Conservation (phyloP, 2,113 vertebrate genomes). For the Semnopithecus entellus region DNA sequence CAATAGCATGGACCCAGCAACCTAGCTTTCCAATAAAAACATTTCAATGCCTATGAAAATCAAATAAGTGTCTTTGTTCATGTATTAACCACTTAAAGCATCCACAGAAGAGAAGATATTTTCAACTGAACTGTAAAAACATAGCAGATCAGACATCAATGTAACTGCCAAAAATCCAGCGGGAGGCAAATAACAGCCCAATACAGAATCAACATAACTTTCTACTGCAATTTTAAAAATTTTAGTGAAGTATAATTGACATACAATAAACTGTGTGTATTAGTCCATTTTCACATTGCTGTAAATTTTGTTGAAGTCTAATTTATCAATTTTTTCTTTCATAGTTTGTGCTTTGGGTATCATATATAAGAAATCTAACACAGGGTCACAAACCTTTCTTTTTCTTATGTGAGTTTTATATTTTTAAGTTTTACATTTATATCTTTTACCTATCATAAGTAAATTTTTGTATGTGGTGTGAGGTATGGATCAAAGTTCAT, state of each 20-base stretch:
- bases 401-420: neutral
- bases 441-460: neutral
- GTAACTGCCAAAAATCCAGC: neutral
- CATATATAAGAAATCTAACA: neutral
- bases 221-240: neutral
- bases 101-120: neutral
- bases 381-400: neutral
- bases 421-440: neutral
- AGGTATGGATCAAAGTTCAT: neutral
- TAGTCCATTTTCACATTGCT: too few relatives aligned
- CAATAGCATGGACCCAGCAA: neutral
- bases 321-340: neutral
- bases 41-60: neutral
- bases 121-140: neutral
- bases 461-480: neutral
- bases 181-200: neutral
- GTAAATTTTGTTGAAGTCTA: neutral
- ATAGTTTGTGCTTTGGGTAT: neutral
- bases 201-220: neutral
- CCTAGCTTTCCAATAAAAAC: neutral
- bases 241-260: neutral
- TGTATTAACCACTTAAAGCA: neutral
- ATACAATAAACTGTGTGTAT: too few relatives aligned
- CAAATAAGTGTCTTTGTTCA: neutral
- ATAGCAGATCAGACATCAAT: neutral